Base-by-base conservation (phyloP, 2,113 vertebrate genomes). In the Sphaerodactylus townsendi region DNA sequence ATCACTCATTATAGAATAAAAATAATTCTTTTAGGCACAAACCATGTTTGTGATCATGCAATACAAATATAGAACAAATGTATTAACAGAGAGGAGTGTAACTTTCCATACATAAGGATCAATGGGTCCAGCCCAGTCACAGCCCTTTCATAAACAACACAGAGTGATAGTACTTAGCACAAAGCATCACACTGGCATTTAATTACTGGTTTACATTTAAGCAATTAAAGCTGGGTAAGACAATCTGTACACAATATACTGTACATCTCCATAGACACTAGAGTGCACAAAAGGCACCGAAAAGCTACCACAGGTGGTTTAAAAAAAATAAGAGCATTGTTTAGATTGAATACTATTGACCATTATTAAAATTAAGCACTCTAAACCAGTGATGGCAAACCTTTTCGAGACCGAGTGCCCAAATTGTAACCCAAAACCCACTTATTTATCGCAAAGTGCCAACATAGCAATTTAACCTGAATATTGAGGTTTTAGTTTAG, bases 71-170 rank as follows among this genome's bases (percentile, higher is more conserved):
- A 90, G 87, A 90, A 87, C 33, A 82, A 79, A 90, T 86, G 75
- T 91, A 90, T 91, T 87, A 92, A 92, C 59, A 86, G 84, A n/a
- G n/a, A n/a, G n/a, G n/a, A 89, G 91, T 93, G 91, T 80, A 89
- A 91, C 72, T 35, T 93, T 89, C 91, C 93, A 91, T 92, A 92
- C 30, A 89, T 64, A 85, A 81, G 81, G 87, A 90, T 86, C 2
- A 90, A 90, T 95, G 96, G 96, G 96, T 93, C 96, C 96, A 96
- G 96, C 96, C 96, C 96, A 96, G 85, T 91, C 69, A 79, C 92
- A 95, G 90, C 90, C 56, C 87, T 94, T 92, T 90, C 13, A 93
- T 62, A 93, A 94, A 94, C 85, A 94, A 23, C 28, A 82, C 83
- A 90, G 59, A 90, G 41, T 50, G 88, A 88, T 41, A 86, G 73